Evolutionary conservation across 2,888 invertebrate species (phyloP), one percentile per base, ranked within the genome.

Genomic region (Petrophora chlorosata): DNA sequence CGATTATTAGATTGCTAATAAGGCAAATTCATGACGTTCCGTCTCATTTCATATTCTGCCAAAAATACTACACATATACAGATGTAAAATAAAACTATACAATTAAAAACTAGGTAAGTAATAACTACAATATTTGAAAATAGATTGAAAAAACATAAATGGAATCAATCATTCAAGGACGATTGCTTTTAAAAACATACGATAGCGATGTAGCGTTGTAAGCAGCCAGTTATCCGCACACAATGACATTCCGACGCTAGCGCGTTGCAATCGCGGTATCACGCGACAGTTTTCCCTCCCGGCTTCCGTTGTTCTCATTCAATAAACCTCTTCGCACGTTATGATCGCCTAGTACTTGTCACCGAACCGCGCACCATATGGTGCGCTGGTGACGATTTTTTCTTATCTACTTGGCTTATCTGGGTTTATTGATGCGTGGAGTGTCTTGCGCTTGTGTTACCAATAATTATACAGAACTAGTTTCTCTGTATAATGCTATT

Each of bases 261-360:
- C 53, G 57, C 48, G 40, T 53, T 52, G 55, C 58, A 56, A 49
- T 52, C 53, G 46, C 44, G 53, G 34, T 52, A 56, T 54, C 62
- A 61, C 66, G 71, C 65, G 69, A 71, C 70, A 70, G 10, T 56
- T 70, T 74, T 69, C 70, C 67, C 67, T 50, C 54, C 53, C 19
- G 63, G 63, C 72, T 70, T 69, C 68, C 66, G 70, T 61, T 65
- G 64, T 70, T 67, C 68, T 68, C 71, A 61, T 61, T 64, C 67
- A 60, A 50, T 63, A 59, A 65, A 76, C 65, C 75, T 80, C 79
- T 67, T 73, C 56, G 60, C 59, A 59, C 56, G 56, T 70, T 75
- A 78, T 88, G 85, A 55, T 45, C 64, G 70, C 73, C 86, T 88
- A 73, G 88, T 88, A 88, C 73, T 79, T 88, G 88, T 88, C 88